phyloP scores from a whole-genome alignment of 2,113 vertebrate species.

The Tetrao urogallus region DNA sequence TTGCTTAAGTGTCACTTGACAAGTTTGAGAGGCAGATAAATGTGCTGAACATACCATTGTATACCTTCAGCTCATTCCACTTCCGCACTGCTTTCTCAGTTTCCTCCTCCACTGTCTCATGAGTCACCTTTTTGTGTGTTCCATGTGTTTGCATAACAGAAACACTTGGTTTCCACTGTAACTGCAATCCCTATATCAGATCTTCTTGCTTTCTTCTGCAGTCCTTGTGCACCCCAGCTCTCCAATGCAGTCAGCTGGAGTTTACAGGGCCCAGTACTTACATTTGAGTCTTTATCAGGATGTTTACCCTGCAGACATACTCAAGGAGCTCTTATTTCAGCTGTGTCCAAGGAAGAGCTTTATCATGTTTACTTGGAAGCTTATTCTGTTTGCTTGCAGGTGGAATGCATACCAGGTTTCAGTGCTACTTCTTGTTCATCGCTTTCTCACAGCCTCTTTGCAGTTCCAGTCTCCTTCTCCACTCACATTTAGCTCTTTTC shows the following conservation, averaged over 20 bases:
- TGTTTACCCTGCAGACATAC: background rate
- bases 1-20: constrained; percentile 13
- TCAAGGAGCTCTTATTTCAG: background rate
- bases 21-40: constrained; percentile 7
- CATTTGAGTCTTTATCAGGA: background rate
- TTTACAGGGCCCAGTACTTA: background rate
- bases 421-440: background rate
- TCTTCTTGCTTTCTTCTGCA: constrained; percentile 22
- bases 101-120: constrained; percentile 8
- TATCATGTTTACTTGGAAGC: background rate
- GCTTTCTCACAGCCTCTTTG: background rate
- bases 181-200: background rate
- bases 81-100: background rate
- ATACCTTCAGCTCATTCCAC: background rate
- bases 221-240: background rate
- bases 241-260: background rate
- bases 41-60: background rate
- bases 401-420: background rate
- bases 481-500: background rate
- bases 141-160: constrained; percentile 6
- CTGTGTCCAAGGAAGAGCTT: background rate
- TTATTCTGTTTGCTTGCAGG: background rate
- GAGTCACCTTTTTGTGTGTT: constrained; percentile 34
- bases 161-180: background rate
- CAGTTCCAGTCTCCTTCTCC: background rate